Percentiles rank a stretch among this genome's conserved stretches.
phyloP scores from a whole-genome alignment of 2,797 vertebrate species.

The Kryptolebias ocellatus region DNA sequence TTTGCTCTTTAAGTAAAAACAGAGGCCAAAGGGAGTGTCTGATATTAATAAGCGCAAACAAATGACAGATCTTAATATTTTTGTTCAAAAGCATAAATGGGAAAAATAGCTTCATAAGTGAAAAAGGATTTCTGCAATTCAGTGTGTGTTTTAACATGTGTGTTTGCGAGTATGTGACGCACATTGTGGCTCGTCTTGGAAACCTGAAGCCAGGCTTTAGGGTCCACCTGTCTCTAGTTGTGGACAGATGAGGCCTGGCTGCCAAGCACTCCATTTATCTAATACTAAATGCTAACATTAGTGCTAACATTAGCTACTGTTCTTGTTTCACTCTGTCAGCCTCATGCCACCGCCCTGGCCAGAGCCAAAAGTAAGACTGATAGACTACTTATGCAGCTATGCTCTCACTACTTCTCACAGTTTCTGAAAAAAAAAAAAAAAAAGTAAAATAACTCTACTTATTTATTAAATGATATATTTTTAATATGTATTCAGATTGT shows the following conservation, averaged over 20 bases:
- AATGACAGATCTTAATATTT: background rate
- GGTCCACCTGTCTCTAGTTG: slow-evolving; percentile 79
- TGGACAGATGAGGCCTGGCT: slow-evolving; percentile 76
- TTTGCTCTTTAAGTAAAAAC: slow-evolving; percentile 24
- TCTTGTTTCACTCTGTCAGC: slow-evolving; percentile 76
- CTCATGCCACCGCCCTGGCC: slow-evolving; percentile 60
- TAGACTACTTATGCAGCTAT: slow-evolving; percentile 56
- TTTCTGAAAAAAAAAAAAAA: slow-evolving; percentile 32
- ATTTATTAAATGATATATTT: slow-evolving; percentile 30
- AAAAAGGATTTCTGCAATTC: slow-evolving; percentile 22
- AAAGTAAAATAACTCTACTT: slow-evolving; percentile 34
- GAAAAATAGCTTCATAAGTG: slow-evolving; percentile 24
- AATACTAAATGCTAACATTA: slow-evolving; percentile 76
- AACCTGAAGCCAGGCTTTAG: slow-evolving; percentile 76
- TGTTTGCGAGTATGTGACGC: slow-evolving; percentile 65
- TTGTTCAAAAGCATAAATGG: slow-evolving; percentile 12
- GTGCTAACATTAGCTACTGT: slow-evolving; percentile 80
- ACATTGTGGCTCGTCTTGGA: slow-evolving; percentile 59
- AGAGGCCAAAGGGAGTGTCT: background rate
- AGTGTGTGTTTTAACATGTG: slow-evolving; percentile 43
- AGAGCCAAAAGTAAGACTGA: slow-evolving; percentile 62
- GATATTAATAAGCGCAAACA: slow-evolving; percentile 5
- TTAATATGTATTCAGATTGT: slow-evolving; percentile 23
- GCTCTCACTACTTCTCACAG: slow-evolving; percentile 32
- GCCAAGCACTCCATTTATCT: slow-evolving; percentile 73